phyloP scores from a whole-genome alignment of 2,113 vertebrate species.

The Pterocles orientalis region DNA sequence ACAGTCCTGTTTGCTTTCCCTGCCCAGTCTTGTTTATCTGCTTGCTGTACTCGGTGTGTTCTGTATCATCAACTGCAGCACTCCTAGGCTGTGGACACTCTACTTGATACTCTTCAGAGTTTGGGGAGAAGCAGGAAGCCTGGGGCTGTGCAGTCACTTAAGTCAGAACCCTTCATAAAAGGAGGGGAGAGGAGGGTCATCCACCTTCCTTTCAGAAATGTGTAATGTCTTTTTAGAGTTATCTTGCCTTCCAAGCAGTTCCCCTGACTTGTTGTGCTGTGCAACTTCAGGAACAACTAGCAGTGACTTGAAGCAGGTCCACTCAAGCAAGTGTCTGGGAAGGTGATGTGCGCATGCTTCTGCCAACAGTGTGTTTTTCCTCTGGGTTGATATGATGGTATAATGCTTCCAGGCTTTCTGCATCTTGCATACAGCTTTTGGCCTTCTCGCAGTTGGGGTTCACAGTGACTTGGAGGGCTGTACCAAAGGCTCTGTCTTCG shows the following conservation, averaged over 20 bases:
- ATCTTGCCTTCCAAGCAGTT: background rate
- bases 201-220: background rate
- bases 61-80: background rate
- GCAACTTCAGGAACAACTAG: background rate
- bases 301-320: background rate
- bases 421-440: background rate
- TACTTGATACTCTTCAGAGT: background rate
- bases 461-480: background rate
- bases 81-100: accelerated
- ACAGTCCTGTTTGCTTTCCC: background rate
- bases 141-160: background rate
- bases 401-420: background rate
- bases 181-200: accelerated
- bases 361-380: background rate
- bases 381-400: background rate
- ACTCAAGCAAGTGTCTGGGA: background rate
- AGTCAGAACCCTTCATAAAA: background rate
- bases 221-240: no score
- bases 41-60: background rate
- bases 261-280: background rate
- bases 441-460: background rate
- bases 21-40: background rate
- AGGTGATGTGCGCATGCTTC: background rate
- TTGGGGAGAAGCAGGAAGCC: background rate
- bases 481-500: background rate